phyloP scores from a whole-genome alignment of 37 sponge, comb jelly and placozoan species.

The Halichondria panicea region DNA sequence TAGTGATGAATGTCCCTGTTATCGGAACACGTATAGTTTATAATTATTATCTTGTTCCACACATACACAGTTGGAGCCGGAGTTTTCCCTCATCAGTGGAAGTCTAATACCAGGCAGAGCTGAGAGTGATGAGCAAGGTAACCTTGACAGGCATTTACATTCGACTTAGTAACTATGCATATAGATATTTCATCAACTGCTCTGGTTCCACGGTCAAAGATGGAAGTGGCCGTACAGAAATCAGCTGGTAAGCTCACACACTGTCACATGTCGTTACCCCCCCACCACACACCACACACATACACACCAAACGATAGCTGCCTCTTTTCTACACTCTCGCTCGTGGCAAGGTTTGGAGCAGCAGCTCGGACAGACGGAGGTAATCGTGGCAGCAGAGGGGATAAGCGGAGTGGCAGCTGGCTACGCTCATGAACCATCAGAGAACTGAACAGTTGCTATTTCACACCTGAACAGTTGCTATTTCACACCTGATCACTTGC shows the following conservation, averaged over 20 bases:
- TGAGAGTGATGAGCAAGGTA: slow-evolving; percentile 6
- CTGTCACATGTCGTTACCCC: background rate
- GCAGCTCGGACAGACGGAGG: slow-evolving; percentile 73
- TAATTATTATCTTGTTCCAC: too few species aligned
- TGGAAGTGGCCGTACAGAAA: slow-evolving; percentile 24
- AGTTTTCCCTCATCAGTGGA: slow-evolving; percentile 68
- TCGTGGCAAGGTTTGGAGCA: slow-evolving; percentile 84
- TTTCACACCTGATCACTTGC: background rate
- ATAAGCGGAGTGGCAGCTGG: slow-evolving; percentile 50
- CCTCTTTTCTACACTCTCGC: slow-evolving; percentile 55
- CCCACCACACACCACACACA: too few species aligned
- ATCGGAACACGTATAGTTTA: too few species aligned
- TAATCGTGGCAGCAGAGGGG: slow-evolving; percentile 56
- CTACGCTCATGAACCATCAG: slow-evolving; percentile 62
- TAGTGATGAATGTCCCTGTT: too few species aligned
- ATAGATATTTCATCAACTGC: background rate
- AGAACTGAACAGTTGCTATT: background rate
- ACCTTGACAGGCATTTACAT: background rate
- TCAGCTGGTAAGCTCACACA: slow-evolving; percentile 48
- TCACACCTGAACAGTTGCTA: background rate
- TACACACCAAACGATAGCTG: too few species aligned
- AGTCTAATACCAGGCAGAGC: slow-evolving; percentile 30
- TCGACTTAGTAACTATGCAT: background rate
- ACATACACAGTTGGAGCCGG: slow-evolving; percentile 60
- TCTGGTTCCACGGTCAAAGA: slow-evolving; percentile 14